Base-by-base conservation (phyloP, 2,888 invertebrate species). In the Lycocerus yunnanus region DNA sequence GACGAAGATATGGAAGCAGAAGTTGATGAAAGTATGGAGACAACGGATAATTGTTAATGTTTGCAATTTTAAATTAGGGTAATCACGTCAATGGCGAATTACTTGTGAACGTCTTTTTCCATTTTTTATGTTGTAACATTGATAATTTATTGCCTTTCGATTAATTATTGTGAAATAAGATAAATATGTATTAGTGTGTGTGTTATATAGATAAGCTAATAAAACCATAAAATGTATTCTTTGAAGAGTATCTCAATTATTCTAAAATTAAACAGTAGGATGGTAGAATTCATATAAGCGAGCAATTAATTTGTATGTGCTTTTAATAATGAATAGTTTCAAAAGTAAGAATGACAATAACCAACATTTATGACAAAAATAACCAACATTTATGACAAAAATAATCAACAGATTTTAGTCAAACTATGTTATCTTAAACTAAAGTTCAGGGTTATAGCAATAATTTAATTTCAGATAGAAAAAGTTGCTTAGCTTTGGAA, bases 1-100 rank as follows among this genome's bases (percentile, higher is more conserved):
- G 93, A 92, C 79, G 91, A 91, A 81, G 92, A 92, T 81, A 92
- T 91, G 88, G 91, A 91, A 78, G 91, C 90, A 58, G 90, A 89
- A 70, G 89, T 86, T 14, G 91, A 91, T 78, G 90, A 89, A 82
- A 88, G 86, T 69, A 89, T 89, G 89, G 89, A 89, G 83, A 89
- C 88, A 13, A 84, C 87, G 20, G 87, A 85, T 68, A 79, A 80
- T 74, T 82, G 77, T 73, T 82, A 78, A 73, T 65, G 65, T 73
- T 15, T 59, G 18, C 3, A n/a, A n/a, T 43, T 43, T 43, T 43
- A 43, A n/a, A 43, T 43, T 43, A 43, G 6, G n/a, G 6, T 43
- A 43, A n/a, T 43, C n/a, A 43, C n/a, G 5, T 43, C n/a, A 43
- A 43, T n/a, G n/a, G 43, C n/a, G n/a, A 27, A 13, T 43, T 43